These are phyloP conservation scores for Eupristina koningsbergeri DNA, from an alignment of 1,140 invertebrate genomes.

Conservation along the genomic window DNA sequence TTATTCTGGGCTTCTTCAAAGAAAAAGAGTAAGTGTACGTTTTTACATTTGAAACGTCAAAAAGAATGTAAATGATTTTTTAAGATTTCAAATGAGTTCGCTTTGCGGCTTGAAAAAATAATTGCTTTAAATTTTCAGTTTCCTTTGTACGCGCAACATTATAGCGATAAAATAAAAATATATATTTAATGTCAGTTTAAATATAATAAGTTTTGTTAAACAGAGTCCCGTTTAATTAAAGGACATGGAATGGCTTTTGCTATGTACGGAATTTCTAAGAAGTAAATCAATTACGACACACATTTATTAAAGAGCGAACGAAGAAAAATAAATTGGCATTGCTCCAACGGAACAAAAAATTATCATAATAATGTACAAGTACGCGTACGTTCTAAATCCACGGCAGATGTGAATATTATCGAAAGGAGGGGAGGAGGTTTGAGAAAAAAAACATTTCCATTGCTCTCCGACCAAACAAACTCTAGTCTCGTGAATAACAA, in stretches of 20 bases:
- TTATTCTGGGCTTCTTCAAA: slow-evolving; percentile 41
- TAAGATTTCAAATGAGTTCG: slow-evolving; percentile 29
- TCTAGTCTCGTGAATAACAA: neutral
- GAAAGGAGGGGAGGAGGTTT: neutral
- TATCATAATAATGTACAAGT: neutral
- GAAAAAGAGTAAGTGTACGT: slow-evolving; percentile 8
- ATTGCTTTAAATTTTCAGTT: slow-evolving; percentile 37
- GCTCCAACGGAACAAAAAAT: neutral
- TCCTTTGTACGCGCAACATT: slow-evolving; percentile 22
- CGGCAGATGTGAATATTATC: neutral
- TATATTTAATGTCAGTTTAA: slow-evolving; percentile 30
- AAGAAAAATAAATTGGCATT: neutral
- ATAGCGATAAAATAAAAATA: slow-evolving; percentile 25
- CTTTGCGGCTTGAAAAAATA: slow-evolving; percentile 32
- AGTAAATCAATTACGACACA: neutral
- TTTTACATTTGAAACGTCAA: slow-evolving; percentile 35
- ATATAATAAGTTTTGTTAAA: slow-evolving; percentile 32
- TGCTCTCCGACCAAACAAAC: neutral
- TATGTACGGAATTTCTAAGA: neutral
- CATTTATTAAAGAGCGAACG: neutral
- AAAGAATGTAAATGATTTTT: slow-evolving; percentile 46
- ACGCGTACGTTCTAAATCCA: neutral
- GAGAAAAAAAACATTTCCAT: neutral
- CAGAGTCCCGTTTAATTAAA: slow-evolving; percentile 4
- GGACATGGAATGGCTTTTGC: neutral